These are phyloP conservation scores for Sebastes goodei DNA, from an alignment of 2,797 vertebrate genomes.

Conservation along the genomic window DNA sequence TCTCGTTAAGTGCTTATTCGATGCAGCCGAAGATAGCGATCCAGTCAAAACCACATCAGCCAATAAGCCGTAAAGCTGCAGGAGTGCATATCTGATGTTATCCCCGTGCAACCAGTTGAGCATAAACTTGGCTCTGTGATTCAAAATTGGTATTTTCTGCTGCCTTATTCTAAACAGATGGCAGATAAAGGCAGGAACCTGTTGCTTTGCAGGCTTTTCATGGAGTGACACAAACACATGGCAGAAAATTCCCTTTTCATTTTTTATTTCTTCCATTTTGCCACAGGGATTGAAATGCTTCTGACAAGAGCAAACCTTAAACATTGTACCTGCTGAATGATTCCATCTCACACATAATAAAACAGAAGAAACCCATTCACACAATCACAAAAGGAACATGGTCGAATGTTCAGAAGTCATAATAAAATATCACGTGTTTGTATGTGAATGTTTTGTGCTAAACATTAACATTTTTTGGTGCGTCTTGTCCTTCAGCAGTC, in stretches of 20 bases:
- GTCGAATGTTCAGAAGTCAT: not conserved
- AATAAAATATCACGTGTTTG: not conserved
- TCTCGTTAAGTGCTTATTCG: slow-evolving; percentile 43
- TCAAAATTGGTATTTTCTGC: slow-evolving; percentile 71
- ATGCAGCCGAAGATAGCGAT: slow-evolving; percentile 46
- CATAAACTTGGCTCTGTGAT: slow-evolving; percentile 68
- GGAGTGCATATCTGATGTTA: slow-evolving; percentile 63
- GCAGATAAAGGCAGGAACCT: slow-evolving; percentile 62
- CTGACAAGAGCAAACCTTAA: not conserved
- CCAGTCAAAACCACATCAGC: slow-evolving; percentile 50
- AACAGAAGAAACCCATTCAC: not conserved
- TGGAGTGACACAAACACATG: not conserved
- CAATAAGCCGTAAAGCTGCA: slow-evolving; percentile 56
- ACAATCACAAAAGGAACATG: not conserved
- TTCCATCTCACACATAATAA: not conserved
- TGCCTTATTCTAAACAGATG: slow-evolving; percentile 70
- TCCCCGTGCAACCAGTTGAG: slow-evolving; percentile 63
- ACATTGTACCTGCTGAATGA: not conserved
- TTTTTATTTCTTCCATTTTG: not conserved
- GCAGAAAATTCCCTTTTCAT: not conserved
- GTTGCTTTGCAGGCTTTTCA: slow-evolving; percentile 36
- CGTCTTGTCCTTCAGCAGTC: not conserved
- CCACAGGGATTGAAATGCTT: not conserved
- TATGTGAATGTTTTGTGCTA: not conserved
- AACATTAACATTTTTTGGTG: not conserved